phyloP scores from a whole-genome alignment of 2,113 vertebrate genomes.

The Nasalis larvatus region DNA sequence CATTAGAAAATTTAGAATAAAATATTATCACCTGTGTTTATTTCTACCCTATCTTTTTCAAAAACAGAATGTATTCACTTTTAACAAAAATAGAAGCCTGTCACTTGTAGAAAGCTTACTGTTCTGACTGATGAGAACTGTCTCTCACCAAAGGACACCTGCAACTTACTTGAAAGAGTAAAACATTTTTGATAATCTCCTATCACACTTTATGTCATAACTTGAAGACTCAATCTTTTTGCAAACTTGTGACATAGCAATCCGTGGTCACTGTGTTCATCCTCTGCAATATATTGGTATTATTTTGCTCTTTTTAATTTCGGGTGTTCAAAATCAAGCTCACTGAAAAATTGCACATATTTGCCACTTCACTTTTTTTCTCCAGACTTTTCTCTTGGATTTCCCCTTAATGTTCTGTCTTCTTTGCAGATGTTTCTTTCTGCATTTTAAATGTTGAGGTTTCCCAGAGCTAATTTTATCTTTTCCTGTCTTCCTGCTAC shows the following conservation, averaged over 20 bases:
- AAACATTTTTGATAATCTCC: neutral
- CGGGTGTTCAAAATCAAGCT: neutral
- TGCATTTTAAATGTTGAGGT: neutral
- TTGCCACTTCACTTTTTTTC: neutral
- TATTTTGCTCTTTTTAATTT: neutral
- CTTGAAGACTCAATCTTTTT: neutral
- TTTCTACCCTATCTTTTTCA: neutral
- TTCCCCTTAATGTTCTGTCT: neutral
- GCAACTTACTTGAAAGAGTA: neutral
- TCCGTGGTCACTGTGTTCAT: neutral
- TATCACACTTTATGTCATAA: neutral
- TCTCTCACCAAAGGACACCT: neutral
- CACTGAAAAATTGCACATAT: neutral
- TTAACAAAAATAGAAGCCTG: neutral
- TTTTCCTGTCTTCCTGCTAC: neutral
- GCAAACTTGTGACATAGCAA: neutral
- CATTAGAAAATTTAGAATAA: neutral
- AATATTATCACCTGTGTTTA: neutral
- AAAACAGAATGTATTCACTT: neutral
- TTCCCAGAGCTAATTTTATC: neutral
- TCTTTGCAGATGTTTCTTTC: neutral
- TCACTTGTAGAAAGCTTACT: neutral
- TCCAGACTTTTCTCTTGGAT: neutral
- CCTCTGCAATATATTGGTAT: neutral
- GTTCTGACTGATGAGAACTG: neutral